These are phyloP conservation scores for Belonocnema kinseyi DNA, from an alignment of 1,140 invertebrate species.

Conservation along the genomic window DNA sequence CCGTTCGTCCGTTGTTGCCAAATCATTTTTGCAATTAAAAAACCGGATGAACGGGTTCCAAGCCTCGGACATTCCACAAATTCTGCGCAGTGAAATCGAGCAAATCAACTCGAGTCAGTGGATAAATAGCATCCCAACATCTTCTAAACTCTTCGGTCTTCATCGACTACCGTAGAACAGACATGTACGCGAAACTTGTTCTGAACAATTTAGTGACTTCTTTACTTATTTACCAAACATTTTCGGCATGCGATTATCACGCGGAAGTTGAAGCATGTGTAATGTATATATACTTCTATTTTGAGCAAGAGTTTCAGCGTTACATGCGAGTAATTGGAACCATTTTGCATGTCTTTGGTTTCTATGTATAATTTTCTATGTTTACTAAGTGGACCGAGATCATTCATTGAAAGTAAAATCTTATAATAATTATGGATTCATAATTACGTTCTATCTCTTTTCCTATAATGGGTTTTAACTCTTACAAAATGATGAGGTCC, in stretches of 20 bases:
- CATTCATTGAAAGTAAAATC: no score
- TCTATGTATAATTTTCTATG: not conserved
- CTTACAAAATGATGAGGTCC: no score
- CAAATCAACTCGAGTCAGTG: constrained; percentile 54
- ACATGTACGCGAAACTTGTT: constrained; percentile 56
- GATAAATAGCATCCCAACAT: constrained; percentile 59
- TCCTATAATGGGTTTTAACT: no score
- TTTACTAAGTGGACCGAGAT: no score
- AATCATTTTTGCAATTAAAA: constrained; percentile 76
- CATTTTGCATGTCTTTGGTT: no score
- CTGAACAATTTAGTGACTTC: not conserved
- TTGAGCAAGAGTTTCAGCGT: not conserved
- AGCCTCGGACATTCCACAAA: constrained; percentile 73
- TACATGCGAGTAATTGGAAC: no score
- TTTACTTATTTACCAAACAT: not conserved
- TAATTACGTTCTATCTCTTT: no score
- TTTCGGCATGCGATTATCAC: not conserved
- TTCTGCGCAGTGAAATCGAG: constrained; percentile 70
- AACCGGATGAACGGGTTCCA: constrained; percentile 73
- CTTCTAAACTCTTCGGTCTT: constrained; percentile 24
- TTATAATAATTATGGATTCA: no score
- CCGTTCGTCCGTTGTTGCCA: constrained; percentile 50
- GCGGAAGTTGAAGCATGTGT: not conserved
- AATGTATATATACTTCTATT: not conserved
- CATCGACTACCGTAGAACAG: constrained; percentile 38